These are phyloP conservation scores for Lacerta agilis DNA, from an alignment of 2,797 vertebrate species.

Conservation along the genomic window DNA sequence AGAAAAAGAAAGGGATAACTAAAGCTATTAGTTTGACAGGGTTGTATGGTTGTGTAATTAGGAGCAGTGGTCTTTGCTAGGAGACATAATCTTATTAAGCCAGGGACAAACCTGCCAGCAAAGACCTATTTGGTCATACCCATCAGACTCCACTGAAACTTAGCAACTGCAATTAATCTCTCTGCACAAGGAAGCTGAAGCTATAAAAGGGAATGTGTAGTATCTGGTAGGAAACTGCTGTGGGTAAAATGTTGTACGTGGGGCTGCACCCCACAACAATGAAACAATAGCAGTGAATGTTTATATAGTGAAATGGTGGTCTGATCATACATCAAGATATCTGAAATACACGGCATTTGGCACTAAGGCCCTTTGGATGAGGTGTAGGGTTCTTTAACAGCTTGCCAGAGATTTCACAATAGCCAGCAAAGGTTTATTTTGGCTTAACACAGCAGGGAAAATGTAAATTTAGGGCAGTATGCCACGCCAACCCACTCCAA, in stretches of 20 bases:
- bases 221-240: background rate
- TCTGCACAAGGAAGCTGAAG: background rate
- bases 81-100: constrained; percentile 9
- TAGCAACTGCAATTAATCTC: background rate
- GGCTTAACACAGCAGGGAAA: background rate
- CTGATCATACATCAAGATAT: background rate
- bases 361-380: background rate
- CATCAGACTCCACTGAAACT: constrained; percentile 4
- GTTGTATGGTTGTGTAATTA: constrained; percentile 15
- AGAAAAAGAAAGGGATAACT: background rate
- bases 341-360: background rate
- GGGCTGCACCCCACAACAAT: background rate
- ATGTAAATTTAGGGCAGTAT: background rate
- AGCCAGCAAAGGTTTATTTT: background rate
- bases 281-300: background rate
- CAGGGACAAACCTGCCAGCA: background rate
- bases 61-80: background rate
- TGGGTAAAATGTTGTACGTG: background rate
- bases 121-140: constrained; percentile 3
- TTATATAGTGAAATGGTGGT: background rate
- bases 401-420: background rate
- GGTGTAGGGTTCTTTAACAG: background rate
- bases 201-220: background rate
- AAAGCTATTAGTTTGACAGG: background rate
- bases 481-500: background rate